Evolutionary conservation across 2,113 vertebrate genomes (phyloP).

Genomic region (Etheostoma cragini): DNA sequence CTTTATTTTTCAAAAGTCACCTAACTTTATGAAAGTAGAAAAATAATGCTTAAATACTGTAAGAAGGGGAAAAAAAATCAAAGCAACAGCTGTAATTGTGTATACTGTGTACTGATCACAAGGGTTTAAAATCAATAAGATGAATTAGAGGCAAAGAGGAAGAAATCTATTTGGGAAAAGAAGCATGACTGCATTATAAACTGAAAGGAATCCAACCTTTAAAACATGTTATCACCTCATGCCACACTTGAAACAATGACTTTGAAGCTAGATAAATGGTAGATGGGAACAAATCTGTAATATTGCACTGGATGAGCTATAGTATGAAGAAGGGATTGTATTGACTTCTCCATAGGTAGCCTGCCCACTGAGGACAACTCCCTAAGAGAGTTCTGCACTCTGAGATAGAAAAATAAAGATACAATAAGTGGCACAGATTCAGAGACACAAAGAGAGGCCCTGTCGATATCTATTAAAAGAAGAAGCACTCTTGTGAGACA

Average conservation of each 20-base stretch:
- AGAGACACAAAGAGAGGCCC: constrained; percentile 56
- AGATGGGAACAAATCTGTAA: constrained; percentile 19
- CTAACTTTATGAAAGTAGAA: background rate
- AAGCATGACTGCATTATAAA: constrained; percentile 13
- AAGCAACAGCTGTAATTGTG: background rate
- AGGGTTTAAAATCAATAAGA: background rate
- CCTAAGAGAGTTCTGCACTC: constrained; percentile 25
- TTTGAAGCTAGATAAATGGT: constrained; percentile 16
- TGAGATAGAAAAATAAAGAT: constrained; percentile 47
- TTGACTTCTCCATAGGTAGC: constrained; percentile 23
- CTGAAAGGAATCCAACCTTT: background rate
- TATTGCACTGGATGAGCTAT: constrained; percentile 49
- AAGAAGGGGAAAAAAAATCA: background rate
- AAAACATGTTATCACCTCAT: background rate
- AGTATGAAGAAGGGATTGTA: constrained; percentile 13
- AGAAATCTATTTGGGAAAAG: background rate
- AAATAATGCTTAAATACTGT: background rate
- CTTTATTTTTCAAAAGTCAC: background rate
- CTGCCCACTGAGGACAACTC: constrained; percentile 27
- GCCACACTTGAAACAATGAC: constrained; percentile 8
- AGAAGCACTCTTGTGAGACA: constrained; percentile 54
- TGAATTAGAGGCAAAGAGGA: constrained; percentile 18
- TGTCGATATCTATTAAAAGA: constrained; percentile 65
- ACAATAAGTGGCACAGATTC: constrained; percentile 41
- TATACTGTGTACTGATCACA: background rate